These are phyloP conservation scores for Notolabrus celidotus DNA, from an alignment of 2,797 vertebrate species.

Conservation along the genomic window DNA sequence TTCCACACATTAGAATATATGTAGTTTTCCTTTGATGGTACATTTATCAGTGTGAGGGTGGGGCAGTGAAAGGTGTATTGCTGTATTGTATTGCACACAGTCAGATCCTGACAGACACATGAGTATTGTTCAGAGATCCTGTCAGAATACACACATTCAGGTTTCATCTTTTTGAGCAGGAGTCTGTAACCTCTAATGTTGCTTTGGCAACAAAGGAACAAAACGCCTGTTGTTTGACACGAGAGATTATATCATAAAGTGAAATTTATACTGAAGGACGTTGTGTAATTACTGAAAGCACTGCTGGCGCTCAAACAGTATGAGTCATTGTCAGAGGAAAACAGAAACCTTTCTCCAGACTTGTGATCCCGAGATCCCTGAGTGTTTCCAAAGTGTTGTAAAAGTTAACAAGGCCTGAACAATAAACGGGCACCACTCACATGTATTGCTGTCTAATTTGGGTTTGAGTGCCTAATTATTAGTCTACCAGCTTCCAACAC, in stretches of 20 bases:
- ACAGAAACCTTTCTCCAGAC: constrained; percentile 65
- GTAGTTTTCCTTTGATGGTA: constrained; percentile 50
- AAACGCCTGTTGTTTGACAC: constrained; percentile 75
- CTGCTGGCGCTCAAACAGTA: constrained; percentile 56
- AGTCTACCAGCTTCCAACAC: constrained; percentile 39
- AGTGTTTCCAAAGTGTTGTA: constrained; percentile 62
- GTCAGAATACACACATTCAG: constrained; percentile 60
- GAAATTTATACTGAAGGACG: constrained; percentile 73
- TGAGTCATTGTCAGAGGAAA: constrained; percentile 76
- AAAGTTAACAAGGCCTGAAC: constrained; percentile 70
- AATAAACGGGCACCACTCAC: constrained; percentile 54
- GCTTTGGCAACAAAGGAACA: constrained; percentile 76
- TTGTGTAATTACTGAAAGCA: constrained; percentile 73
- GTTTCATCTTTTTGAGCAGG: constrained; percentile 48
- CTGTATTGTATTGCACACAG: constrained; percentile 56
- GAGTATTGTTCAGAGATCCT: constrained; percentile 50
- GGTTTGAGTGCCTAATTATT: constrained; percentile 53
- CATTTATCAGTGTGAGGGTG: constrained; percentile 51
- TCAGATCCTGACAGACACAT: constrained; percentile 34
- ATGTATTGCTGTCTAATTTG: constrained; percentile 51
- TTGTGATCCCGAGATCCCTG: constrained; percentile 36
- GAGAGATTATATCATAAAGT: constrained; percentile 79
- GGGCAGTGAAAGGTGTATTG: constrained; percentile 30
- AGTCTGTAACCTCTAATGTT: constrained; percentile 68
- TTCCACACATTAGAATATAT: constrained; percentile 53